Conservation (phyloP, 1,140 invertebrate genomes). For the Drosophila leontia region DNA sequence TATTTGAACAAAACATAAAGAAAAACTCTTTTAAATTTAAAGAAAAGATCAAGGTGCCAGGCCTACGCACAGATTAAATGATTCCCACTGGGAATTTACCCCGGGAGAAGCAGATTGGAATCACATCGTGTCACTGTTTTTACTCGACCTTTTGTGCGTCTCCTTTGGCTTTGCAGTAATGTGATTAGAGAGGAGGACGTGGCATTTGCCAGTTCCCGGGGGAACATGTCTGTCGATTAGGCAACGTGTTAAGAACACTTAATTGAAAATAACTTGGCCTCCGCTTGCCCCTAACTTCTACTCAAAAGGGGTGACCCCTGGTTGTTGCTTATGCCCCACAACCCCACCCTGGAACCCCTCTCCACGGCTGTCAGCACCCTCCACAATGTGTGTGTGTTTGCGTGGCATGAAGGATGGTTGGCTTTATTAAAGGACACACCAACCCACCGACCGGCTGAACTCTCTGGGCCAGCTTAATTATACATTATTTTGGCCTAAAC, state of each 20-base stretch:
- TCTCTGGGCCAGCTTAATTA: conserved; percentile 51
- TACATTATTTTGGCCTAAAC: conserved; percentile 60
- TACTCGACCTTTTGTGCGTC: conserved; percentile 38
- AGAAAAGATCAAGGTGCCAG: not conserved
- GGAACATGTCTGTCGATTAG: conserved; percentile 49
- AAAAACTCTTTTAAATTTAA: not conserved
- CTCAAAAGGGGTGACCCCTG: conserved; percentile 7
- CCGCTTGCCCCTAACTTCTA: conserved; percentile 2
- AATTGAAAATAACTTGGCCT: conserved; percentile 59
- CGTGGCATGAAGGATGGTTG: conserved; percentile 52
- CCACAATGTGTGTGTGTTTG: conserved; percentile 13
- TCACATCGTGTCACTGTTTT: conserved; percentile 40
- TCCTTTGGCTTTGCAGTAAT: conserved; percentile 40
- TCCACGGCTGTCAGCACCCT: conserved; percentile 25
- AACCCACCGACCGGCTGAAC: conserved; percentile 11
- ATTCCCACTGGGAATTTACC: conserved; percentile 7
- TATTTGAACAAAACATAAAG: not conserved
- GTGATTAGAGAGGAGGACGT: conserved; percentile 35
- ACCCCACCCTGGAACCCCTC: not conserved
- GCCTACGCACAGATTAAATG: not conserved
- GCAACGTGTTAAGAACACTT: conserved; percentile 54
- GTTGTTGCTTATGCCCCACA: not conserved
- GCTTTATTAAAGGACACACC: conserved; percentile 51
- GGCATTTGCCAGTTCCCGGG: conserved; percentile 20
- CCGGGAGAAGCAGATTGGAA: conserved; percentile 9